phyloP scores from a whole-genome alignment of 2,888 invertebrate species.

The Linyphia triangularis region DNA sequence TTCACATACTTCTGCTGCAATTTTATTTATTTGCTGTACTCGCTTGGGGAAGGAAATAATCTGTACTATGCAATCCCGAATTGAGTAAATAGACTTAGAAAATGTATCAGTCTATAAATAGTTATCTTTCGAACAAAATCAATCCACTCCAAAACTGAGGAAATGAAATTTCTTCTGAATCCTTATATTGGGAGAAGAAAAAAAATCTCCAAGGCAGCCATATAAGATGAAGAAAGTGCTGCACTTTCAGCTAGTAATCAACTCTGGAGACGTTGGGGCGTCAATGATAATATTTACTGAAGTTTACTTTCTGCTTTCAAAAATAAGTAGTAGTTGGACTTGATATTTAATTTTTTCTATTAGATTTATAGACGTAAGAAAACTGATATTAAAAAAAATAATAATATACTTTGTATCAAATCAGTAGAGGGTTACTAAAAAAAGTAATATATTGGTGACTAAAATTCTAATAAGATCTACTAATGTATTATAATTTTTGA shows the following conservation, averaged over 20 bases:
- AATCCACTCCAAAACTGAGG: slow-evolving; percentile 7
- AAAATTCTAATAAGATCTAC: too few relatives aligned
- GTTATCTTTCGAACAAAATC: background rate
- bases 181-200: background rate
- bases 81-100: slow-evolving; percentile 1
- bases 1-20: background rate
- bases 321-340: too few relatives aligned
- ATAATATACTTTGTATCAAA: too few relatives aligned
- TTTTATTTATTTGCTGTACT: background rate
- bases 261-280: background rate
- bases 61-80: background rate
- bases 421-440: too few relatives aligned
- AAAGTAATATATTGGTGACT: too few relatives aligned
- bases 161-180: slow-evolving; percentile 17
- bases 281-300: background rate
- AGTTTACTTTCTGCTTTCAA: background rate
- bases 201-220: background rate
- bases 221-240: background rate
- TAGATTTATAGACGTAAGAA: too few relatives aligned
- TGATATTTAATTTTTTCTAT: too few relatives aligned
- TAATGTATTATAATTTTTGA: too few relatives aligned
- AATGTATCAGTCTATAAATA: background rate
- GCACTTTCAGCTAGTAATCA: background rate
- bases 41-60: background rate
- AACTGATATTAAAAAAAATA: too few relatives aligned